A percentile compares a stretch with the other conserved stretches of the same genome.
These are phyloP conservation scores for Semnornis frantzii DNA, from an alignment of 2,113 vertebrate species.

Conservation along the genomic window DNA sequence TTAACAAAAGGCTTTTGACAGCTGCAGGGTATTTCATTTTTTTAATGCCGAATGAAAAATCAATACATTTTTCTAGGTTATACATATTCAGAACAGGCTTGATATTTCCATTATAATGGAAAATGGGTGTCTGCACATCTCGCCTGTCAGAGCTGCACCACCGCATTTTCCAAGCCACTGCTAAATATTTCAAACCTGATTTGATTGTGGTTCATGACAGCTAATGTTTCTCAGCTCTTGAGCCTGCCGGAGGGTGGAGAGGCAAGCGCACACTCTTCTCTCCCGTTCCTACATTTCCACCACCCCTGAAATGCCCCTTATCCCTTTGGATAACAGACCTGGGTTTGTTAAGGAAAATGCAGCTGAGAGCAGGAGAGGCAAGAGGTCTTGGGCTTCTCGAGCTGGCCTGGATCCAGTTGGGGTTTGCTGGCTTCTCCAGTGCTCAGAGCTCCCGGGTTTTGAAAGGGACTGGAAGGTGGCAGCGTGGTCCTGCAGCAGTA, in stretches of 20 bases:
- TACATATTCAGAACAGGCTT: slow-evolving; percentile 96
- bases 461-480: not conserved
- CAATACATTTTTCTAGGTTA: slow-evolving; percentile 98
- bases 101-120: slow-evolving; percentile 92
- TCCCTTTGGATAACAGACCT: slow-evolving; percentile 28
- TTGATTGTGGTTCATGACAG: slow-evolving; percentile 96
- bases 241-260: slow-evolving; percentile 73
- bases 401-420: slow-evolving; percentile 4
- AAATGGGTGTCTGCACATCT: slow-evolving; percentile 87
- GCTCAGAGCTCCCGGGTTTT: not conserved
- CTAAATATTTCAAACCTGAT: slow-evolving; percentile 99
- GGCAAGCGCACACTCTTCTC: slow-evolving; percentile 35
- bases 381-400: not conserved
- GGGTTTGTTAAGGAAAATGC: slow-evolving; percentile 45
- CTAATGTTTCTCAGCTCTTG: slow-evolving; percentile 82
- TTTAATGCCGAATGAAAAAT: slow-evolving; percentile 96
- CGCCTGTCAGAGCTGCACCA: slow-evolving; percentile 93
- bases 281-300: slow-evolving; percentile 30
- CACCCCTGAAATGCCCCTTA: slow-evolving; percentile 51
- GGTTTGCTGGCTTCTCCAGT: not conserved
- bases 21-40: slow-evolving; percentile 97
- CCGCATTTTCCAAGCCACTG: slow-evolving; percentile 97
- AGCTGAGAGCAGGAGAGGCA: not conserved
- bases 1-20: slow-evolving; percentile 98
- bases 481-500: not conserved